Evolutionary conservation across 92 coral and sea anemone genomes (phyloP).

Genomic region (Pocillopora grandis): DNA sequence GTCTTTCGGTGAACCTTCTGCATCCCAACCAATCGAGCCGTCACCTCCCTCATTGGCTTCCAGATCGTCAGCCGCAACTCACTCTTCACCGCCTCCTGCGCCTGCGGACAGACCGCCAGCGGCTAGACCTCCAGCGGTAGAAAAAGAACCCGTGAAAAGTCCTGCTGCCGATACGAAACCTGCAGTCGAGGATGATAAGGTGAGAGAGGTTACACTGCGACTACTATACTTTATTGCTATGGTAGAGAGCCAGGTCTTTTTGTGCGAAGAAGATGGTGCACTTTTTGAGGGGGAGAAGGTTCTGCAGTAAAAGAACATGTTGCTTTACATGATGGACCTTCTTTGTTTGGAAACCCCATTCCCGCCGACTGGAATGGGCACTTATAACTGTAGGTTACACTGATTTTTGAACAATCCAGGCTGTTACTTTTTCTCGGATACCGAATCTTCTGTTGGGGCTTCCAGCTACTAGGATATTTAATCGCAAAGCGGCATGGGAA

Average conservation of each 20-base stretch:
- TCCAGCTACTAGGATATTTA: too few species aligned
- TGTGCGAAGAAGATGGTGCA: too few species aligned
- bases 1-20: slow-evolving; percentile 47
- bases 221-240: not conserved
- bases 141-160: slow-evolving; percentile 25
- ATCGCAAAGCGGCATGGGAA: too few species aligned
- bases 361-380: not conserved
- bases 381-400: too few species aligned
- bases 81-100: slow-evolving; percentile 43
- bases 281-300: too few species aligned
- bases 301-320: too few species aligned
- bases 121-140: slow-evolving; percentile 22
- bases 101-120: slow-evolving; percentile 28
- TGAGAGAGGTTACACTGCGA: not conserved
- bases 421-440: too few species aligned
- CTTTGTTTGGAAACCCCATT: not conserved
- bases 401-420: too few species aligned
- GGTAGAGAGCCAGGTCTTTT: too few species aligned
- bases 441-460: too few species aligned
- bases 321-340: too few species aligned
- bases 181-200: slow-evolving; percentile 61
- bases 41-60: slow-evolving; percentile 32
- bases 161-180: slow-evolving; percentile 29
- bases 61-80: slow-evolving; percentile 28
- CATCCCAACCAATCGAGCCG: slow-evolving; percentile 53